A percentile compares a stretch with the other conserved stretches of the same genome.
phyloP scores from a whole-genome alignment of 2,113 vertebrate species.

The Nycticorax nycticorax region DNA sequence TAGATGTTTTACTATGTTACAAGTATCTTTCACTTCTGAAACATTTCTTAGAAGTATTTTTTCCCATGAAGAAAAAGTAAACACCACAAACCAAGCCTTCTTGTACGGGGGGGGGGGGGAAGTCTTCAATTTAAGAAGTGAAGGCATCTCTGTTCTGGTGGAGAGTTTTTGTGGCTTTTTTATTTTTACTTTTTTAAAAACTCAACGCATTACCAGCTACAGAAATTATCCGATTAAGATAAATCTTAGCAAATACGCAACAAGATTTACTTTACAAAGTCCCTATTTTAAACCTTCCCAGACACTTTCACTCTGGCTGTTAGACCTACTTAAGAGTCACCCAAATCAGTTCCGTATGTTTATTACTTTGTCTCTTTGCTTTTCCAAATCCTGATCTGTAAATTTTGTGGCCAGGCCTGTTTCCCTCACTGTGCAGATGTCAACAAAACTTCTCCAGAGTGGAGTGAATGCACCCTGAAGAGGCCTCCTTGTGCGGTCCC shows the following conservation, averaged over 20 bases:
- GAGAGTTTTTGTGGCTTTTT: not conserved
- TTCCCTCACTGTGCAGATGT: slow-evolving; percentile 45
- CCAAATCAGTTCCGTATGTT: slow-evolving; percentile 87
- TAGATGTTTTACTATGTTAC: not conserved
- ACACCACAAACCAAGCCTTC: not conserved
- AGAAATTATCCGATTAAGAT: not conserved
- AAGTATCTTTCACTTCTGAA: slow-evolving; percentile 40
- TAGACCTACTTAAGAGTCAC: slow-evolving; percentile 79
- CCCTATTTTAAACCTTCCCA: slow-evolving; percentile 85
- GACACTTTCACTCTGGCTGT: slow-evolving; percentile 70
- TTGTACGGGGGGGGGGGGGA: not conserved
- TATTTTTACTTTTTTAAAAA: not conserved
- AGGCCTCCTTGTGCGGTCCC: slow-evolving; percentile 62
- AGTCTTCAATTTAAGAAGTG: not conserved
- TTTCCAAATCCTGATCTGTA: slow-evolving; percentile 58
- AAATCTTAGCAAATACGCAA: slow-evolving; percentile 29
- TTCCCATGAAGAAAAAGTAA: not conserved
- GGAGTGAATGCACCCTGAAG: not conserved
- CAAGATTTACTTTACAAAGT: slow-evolving; percentile 66
- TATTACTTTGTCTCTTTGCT: slow-evolving; percentile 29
- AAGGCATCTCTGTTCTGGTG: not conserved
- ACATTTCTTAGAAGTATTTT: not conserved
- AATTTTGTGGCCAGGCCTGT: not conserved
- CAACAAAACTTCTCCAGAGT: slow-evolving; percentile 49
- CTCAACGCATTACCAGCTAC: not conserved